Evolutionary conservation across 2,113 vertebrate species (phyloP).

Genomic region (Notothenia rossii): DNA sequence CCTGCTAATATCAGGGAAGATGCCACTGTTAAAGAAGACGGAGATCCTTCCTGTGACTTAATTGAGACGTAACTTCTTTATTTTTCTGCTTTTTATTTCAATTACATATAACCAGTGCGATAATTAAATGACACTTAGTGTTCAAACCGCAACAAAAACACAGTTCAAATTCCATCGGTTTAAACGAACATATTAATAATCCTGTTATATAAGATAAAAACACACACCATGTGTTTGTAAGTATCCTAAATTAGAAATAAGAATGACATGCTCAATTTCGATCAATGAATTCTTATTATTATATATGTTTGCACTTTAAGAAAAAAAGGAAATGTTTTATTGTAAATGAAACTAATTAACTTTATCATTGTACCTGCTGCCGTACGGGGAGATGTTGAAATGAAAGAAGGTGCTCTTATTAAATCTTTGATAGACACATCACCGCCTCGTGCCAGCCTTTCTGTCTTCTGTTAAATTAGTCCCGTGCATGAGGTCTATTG

Average conservation of each 20-base stretch:
- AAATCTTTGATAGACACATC: not conserved
- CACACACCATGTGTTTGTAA: not conserved
- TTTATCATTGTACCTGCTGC: not conserved
- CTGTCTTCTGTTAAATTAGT: constrained; percentile 4
- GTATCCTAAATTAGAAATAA: too few relatives aligned
- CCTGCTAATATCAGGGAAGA: not conserved
- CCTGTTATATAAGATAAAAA: not conserved
- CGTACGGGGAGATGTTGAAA: not conserved
- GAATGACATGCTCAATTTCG: not conserved
- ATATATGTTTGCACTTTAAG: too few relatives aligned
- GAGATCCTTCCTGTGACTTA: not conserved
- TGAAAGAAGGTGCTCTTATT: not conserved
- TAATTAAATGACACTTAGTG: not conserved
- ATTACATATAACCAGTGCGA: not conserved
- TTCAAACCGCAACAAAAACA: not conserved
- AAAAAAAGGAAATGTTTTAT: too few relatives aligned
- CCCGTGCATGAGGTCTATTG: not conserved
- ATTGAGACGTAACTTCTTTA: not conserved
- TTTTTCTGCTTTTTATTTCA: not conserved
- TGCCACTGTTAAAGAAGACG: not conserved
- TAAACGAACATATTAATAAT: not conserved
- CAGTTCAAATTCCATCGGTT: not conserved
- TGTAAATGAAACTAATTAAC: not conserved
- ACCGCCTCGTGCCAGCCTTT: not conserved
- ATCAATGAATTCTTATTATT: not conserved